Evolutionary conservation across 2,888 invertebrate genomes (phyloP).

Genomic region (Leptopilina drosophilae): DNA sequence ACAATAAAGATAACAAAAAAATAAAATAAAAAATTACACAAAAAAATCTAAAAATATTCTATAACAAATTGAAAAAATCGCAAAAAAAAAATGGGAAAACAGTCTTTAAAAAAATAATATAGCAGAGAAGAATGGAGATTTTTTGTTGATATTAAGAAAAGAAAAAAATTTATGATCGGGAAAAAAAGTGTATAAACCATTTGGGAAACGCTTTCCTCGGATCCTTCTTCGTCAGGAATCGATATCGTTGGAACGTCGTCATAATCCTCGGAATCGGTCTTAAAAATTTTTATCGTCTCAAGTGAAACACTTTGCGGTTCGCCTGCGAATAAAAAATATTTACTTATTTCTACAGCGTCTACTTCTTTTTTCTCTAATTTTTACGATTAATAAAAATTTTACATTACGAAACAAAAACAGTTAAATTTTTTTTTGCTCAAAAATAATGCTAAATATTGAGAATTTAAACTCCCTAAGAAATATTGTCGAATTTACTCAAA

Average conservation of each 20-base stretch:
- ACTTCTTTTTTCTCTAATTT: neutral
- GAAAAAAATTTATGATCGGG: neutral
- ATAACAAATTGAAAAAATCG: no score
- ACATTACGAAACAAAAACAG: no score
- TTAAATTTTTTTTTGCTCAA: no score
- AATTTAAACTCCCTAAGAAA: neutral
- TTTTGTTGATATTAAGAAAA: neutral
- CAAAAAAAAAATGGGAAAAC: no score
- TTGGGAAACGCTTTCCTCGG: conserved; percentile 21
- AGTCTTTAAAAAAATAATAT: no score
- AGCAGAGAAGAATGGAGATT: neutral
- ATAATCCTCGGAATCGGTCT: conserved; percentile 48
- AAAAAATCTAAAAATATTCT: no score
- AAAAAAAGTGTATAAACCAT: neutral
- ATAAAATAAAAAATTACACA: no score
- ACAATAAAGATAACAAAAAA: no score
- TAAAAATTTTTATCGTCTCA: conserved; percentile 51
- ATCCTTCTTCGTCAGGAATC: conserved; percentile 65
- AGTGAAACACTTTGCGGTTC: neutral
- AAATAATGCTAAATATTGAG: no score
- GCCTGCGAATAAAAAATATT: neutral
- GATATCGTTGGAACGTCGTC: conserved; percentile 50
- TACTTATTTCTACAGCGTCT: neutral
- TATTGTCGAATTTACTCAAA: neutral
- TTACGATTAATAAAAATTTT: neutral